Conservation (phyloP, 2,113 vertebrate species). For the Melospiza melodia region DNA sequence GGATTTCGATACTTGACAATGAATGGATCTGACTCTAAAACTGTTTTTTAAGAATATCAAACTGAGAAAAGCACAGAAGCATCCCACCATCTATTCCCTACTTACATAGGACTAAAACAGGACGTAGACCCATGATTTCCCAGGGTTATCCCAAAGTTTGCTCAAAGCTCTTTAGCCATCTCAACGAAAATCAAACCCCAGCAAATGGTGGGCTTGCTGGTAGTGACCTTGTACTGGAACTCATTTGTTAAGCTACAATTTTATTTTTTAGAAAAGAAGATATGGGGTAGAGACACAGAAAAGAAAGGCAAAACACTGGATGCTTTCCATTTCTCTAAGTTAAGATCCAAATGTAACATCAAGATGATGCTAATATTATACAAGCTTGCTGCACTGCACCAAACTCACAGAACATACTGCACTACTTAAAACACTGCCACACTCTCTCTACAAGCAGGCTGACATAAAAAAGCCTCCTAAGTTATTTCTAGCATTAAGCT, state of each 20-base stretch:
- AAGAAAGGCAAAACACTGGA: slow-evolving; percentile 73
- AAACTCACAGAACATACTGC: slow-evolving; percentile 83
- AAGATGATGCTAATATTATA: slow-evolving; percentile 82
- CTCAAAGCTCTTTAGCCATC: background rate
- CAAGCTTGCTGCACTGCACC: slow-evolving; percentile 94
- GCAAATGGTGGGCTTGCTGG: slow-evolving; percentile 60
- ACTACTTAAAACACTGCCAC: slow-evolving; percentile 74
- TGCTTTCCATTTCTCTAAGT: slow-evolving; percentile 73
- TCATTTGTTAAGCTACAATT: slow-evolving; percentile 49
- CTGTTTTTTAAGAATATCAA: background rate
- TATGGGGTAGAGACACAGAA: slow-evolving; percentile 8
- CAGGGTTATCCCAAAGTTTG: background rate
- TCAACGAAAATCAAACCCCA: slow-evolving; percentile 49
- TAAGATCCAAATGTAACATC: slow-evolving; percentile 72
- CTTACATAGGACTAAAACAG: background rate
- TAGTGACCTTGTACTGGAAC: slow-evolving; percentile 59
- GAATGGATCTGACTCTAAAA: background rate
- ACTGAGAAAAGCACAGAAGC: background rate
- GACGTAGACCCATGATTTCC: background rate
- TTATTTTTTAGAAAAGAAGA: slow-evolving; percentile 5
- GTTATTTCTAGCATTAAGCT: slow-evolving; percentile 54
- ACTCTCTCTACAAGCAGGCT: slow-evolving; percentile 50
- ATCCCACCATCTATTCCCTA: accelerated
- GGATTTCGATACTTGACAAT: background rate
- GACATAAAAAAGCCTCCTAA: slow-evolving; percentile 59